Conservation (phyloP, 2,113 vertebrate species). For the Trochalopteron elliotii region DNA sequence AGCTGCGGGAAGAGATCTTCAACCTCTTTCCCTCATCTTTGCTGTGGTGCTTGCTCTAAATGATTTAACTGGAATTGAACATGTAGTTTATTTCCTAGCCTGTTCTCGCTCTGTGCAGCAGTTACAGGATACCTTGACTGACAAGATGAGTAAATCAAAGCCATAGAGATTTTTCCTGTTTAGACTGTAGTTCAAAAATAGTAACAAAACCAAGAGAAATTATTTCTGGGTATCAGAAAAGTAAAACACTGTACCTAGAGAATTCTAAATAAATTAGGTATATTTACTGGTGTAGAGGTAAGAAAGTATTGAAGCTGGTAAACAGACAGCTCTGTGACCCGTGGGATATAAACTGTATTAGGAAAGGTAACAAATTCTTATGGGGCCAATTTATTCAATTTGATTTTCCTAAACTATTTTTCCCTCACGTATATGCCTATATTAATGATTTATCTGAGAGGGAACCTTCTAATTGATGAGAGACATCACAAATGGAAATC, state of each 20-base stretch:
- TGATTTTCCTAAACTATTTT: background rate
- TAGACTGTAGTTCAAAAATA: background rate
- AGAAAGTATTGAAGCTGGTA: background rate
- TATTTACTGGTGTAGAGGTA: background rate
- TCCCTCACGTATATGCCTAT: background rate
- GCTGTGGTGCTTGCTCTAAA: background rate
- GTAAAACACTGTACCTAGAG: background rate
- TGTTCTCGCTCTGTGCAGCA: background rate
- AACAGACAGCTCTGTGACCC: background rate
- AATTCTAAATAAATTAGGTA: background rate
- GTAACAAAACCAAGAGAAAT: background rate
- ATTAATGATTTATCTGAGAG: background rate
- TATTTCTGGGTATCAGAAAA: background rate
- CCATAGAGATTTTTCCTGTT: background rate
- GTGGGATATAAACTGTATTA: background rate
- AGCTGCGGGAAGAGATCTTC: fast-evolving
- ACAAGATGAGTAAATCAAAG: background rate
- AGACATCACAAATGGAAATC: background rate
- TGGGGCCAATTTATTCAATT: background rate
- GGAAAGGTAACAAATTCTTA: background rate
- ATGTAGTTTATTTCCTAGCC: background rate
- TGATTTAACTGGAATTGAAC: background rate
- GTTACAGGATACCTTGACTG: background rate
- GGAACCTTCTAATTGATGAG: background rate
- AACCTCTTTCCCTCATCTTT: background rate